Evolutionary conservation across 2,797 vertebrate species (phyloP).

Genomic region (Knipowitschia caucasica): DNA sequence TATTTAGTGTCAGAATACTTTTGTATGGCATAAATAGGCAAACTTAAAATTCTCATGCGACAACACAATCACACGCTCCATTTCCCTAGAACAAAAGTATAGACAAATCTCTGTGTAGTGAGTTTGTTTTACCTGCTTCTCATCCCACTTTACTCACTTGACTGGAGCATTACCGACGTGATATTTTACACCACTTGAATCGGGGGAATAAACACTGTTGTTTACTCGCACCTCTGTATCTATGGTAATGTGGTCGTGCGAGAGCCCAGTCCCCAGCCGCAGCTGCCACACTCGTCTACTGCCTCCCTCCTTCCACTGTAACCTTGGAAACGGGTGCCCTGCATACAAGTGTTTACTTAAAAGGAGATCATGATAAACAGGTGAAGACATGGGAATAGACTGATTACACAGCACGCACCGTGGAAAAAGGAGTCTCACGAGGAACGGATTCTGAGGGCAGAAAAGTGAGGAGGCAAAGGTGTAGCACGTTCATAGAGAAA

Average conservation of each 20-base stretch:
- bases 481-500: slow-evolving; percentile 6
- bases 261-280: slow-evolving; percentile 65
- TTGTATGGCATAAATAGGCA: too few species aligned
- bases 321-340: slow-evolving; percentile 70
- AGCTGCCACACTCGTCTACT: slow-evolving; percentile 73
- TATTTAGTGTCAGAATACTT: too few species aligned
- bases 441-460: slow-evolving; percentile 30
- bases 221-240: slow-evolving; percentile 55
- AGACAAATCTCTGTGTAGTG: not conserved
- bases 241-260: slow-evolving; percentile 63
- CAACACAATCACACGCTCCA: too few species aligned
- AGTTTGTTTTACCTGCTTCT: not conserved
- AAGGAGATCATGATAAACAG: slow-evolving; percentile 61
- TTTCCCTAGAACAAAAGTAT: not conserved
- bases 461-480: slow-evolving; percentile 36
- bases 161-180: slow-evolving; percentile 13
- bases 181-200: slow-evolving; percentile 29
- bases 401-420: slow-evolving; percentile 34
- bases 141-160: not conserved
- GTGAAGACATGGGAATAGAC: slow-evolving; percentile 47
- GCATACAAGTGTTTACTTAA: slow-evolving; percentile 57
- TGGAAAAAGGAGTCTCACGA: slow-evolving; percentile 27
- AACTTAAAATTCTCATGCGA: too few species aligned
- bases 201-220: slow-evolving; percentile 41
- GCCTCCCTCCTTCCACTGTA: slow-evolving; percentile 64